Percentiles rank a stretch among this genome's conserved stretches.
These are phyloP conservation scores for Crotophaga sulcirostris DNA, from an alignment of 2,113 vertebrate genomes.

Conservation along the genomic window DNA sequence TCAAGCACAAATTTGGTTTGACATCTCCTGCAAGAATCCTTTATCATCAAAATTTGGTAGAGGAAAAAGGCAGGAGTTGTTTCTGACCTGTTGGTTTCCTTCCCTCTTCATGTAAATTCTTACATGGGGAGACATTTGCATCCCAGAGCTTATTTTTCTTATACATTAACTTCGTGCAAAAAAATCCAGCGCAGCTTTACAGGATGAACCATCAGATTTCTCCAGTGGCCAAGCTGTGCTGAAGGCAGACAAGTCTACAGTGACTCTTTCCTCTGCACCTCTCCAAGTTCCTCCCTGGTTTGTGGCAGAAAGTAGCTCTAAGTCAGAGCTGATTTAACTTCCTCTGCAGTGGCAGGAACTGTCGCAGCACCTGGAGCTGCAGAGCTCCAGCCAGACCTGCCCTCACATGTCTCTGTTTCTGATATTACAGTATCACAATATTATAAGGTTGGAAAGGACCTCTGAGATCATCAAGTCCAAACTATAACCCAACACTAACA, in stretches of 20 bases:
- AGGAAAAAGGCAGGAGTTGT: background rate
- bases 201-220: background rate
- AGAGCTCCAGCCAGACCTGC: too few relatives aligned
- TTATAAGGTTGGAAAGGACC: too few relatives aligned
- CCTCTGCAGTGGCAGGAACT: background rate
- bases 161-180: background rate
- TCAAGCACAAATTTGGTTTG: background rate
- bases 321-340: background rate
- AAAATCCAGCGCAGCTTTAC: background rate
- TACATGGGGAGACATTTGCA: background rate
- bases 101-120: background rate
- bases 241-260: background rate
- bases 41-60: background rate
- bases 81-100: background rate
- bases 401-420: too few relatives aligned
- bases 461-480: too few relatives aligned
- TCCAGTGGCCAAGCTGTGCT: background rate
- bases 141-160: background rate
- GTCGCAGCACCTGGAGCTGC: background rate
- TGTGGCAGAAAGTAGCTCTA: background rate
- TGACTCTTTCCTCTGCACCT: background rate
- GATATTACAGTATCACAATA: too few relatives aligned
- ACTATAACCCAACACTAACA: too few relatives aligned
- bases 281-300: background rate
- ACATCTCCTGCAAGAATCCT: conserved; percentile 8